Evolutionary conservation across 1,140 invertebrate genomes (phyloP), one percentile per base, ranked within the genome.

Genomic region (Protaetia brevitarsis): DNA sequence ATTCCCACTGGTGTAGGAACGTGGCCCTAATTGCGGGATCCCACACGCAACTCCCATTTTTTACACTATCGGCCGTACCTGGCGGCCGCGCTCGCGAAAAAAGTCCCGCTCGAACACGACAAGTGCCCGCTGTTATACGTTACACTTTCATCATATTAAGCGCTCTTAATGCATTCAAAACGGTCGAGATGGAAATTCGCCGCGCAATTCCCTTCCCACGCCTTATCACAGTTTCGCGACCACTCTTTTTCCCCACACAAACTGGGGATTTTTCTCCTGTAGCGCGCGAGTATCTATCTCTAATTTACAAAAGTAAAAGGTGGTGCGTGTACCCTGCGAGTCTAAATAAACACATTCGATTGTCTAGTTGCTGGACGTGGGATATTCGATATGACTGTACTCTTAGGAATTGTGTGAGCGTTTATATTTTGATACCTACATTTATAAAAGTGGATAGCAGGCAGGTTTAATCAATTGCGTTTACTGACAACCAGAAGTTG

Each of bases 111-210:
- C 41, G 41, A 51, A 51, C 41, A 23, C 41, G 41, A 51, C 41
- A 51, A 51, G 41, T 51, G 41, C 41, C 41, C 19, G 41, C 41
- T 51, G 41, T 51, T 51, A 51, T 51, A 51, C 41, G 41, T 51
- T 51, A 51, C 41, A 51, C 41, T 51, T 51, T 51, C 41, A 51
- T 51, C 41, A 51, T 51, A 51, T 51, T 51, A 51, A 51, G 41
- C 41, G 41, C 41, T 23, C 16, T 51, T 51, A 51, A 51, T 51
- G 41, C 26, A 51, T 51, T 51, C 41, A 16, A 51, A 51, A 51
- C 41, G 41, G 41, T 8, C 41, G 19, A 51, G 41, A 51, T 51
- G 41, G 41, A 51, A 51, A 51, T 51, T 10, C 41, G 11, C 19
- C 19, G 41, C 16, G 41, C 41, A 51, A 23, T 51, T 51, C 41